These are phyloP conservation scores for Drosophila busckii DNA, from an alignment of 1,140 invertebrate genomes.

Conservation along the genomic window DNA sequence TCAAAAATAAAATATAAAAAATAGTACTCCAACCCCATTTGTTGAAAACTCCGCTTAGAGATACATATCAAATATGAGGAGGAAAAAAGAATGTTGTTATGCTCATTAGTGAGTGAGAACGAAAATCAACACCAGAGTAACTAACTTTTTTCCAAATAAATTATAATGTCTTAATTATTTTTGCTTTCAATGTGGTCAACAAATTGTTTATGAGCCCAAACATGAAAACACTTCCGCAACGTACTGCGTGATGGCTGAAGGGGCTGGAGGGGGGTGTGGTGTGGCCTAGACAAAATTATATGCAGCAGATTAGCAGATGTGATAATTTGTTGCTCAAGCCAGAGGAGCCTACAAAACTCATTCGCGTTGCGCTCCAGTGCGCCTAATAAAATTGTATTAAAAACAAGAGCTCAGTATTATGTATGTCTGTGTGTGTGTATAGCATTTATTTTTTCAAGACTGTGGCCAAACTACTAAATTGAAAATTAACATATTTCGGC, in stretches of 20 bases:
- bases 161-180: conserved; percentile 78
- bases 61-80: conserved; percentile 54
- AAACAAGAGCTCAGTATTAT: conserved; percentile 8
- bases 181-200: conserved; percentile 35
- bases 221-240: conserved; percentile 68
- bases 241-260: background rate
- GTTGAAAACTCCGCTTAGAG: conserved; percentile 51
- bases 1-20: conserved; percentile 53
- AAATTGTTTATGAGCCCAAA: conserved; percentile 69
- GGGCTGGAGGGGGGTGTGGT: background rate
- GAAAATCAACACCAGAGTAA: conserved; percentile 53
- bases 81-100: conserved; percentile 62
- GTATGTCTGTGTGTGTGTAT: conserved; percentile 30
- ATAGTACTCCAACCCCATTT: too few relatives aligned
- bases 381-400: conserved; percentile 51
- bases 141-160: conserved; percentile 56
- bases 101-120: conserved; percentile 46
- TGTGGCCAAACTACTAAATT: conserved; percentile 62
- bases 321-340: conserved; percentile 52
- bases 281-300: conserved; percentile 51
- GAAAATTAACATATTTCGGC: conserved; percentile 77
- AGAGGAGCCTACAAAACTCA: background rate
- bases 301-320: conserved; percentile 70
- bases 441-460: conserved; percentile 40
- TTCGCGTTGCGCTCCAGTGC: conserved; percentile 56